Base-by-base conservation (phyloP, 2,888 invertebrate genomes). In the Monochamus alternatus region DNA sequence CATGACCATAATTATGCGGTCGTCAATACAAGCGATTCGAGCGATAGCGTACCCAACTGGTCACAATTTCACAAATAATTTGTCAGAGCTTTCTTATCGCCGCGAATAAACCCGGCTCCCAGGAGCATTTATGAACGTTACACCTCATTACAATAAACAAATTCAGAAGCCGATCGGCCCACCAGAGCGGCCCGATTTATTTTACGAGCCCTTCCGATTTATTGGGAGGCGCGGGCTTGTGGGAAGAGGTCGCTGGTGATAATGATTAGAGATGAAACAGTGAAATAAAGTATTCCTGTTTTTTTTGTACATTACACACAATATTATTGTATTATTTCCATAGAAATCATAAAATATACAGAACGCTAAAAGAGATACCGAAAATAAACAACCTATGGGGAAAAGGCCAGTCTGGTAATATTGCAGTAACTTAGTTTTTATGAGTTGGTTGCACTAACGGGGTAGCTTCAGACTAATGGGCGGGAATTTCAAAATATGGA, bases 1-100 rank as follows among this genome's bases (percentile, higher is more conserved):
- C 31, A 51, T 71, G 63, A n/a, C 5, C 63, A 76, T 78, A 79
- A 80, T 81, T 80, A 81, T 79, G 80, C 78, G 74, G 78, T 75
- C 80, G 81, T 81, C 80, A 80, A 81, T 81, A 78, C 70, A 79
- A 43, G 12, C 77, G 80, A 81, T 81, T 76, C 74, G 67, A 78
- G 76, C 77, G 81, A 81, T 81, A 81, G 76, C 78, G 68, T 78
- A 76, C 78, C 79, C 79, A 78, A 76, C 78, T 78, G 80, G 78
- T 80, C 78, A 78, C 82, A 76, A 79, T 78, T 81, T 78, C 73
- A 80, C 81, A 81, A 81, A 81, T 81, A 82, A 82, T 82, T 82
- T 81, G 82, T 82, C 82, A 81, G 72, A 38, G 65, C 67, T 14
- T 69, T 67, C 79, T 81, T 80, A 80, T 80, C 81, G 76, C 60